A percentile compares a stretch with the other conserved stretches of the same genome.
These are phyloP conservation scores for Aphelenchoides avenae DNA, from an alignment of 1,140 invertebrate genomes.

Conservation along the genomic window DNA sequence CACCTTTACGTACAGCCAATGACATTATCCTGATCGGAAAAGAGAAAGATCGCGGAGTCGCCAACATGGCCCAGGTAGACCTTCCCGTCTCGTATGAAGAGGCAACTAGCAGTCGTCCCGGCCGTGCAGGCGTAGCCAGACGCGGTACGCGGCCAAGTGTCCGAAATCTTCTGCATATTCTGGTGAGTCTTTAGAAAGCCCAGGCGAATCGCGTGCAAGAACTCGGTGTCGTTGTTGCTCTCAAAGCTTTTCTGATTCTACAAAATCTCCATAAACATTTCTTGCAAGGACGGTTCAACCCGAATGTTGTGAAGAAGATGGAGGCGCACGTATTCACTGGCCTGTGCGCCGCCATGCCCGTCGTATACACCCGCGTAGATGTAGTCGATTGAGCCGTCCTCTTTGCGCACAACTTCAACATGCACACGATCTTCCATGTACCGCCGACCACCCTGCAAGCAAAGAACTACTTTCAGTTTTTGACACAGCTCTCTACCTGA, in stretches of 20 bases:
- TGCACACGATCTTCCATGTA: slow-evolving; percentile 39
- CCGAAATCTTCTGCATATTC: slow-evolving; percentile 15
- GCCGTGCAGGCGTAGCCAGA: slow-evolving; percentile 29
- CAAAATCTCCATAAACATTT: background rate
- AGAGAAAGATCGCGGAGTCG: slow-evolving; percentile 29
- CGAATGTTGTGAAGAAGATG: slow-evolving; percentile 27
- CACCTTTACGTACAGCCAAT: slow-evolving; percentile 17
- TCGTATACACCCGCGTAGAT: slow-evolving; percentile 25
- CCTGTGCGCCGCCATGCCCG: slow-evolving; percentile 20
- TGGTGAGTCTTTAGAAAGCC: slow-evolving; percentile 22
- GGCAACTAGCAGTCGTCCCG: slow-evolving; percentile 25
- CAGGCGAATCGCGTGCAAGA: slow-evolving; percentile 15
- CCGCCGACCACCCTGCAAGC: slow-evolving; percentile 27
- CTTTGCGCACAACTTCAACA: slow-evolving; percentile 23
- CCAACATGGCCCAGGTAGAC: slow-evolving; percentile 36
- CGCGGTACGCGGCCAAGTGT: slow-evolving; percentile 23
- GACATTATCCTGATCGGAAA: slow-evolving; percentile 3
- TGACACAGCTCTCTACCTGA: too few relatives aligned
- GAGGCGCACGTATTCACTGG: slow-evolving; percentile 26
- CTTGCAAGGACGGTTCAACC: slow-evolving; percentile 6
- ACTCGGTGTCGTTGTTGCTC: slow-evolving; percentile 24
- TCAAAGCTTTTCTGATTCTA: slow-evolving; percentile 13
- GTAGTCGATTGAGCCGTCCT: slow-evolving; percentile 19
- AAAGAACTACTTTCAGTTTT: too few relatives aligned
- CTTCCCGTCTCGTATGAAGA: slow-evolving; percentile 31